Evolutionary conservation across 2,113 vertebrate species (phyloP), one percentile per base, ranked within the genome.

Genomic region (Saguinus midas): DNA sequence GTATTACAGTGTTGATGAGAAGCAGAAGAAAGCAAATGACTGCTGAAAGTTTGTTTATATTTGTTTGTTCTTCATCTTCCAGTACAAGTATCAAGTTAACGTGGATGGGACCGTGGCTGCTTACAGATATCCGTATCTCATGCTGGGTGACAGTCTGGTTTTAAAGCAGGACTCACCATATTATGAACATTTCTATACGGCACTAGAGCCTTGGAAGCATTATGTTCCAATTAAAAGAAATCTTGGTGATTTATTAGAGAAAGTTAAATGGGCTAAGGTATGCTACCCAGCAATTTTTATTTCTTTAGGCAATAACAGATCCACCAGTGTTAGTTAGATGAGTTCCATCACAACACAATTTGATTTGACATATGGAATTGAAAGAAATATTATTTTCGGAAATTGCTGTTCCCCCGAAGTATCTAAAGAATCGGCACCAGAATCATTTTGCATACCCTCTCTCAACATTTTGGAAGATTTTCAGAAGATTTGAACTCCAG

Each of bases 71-170:
- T 97, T 93, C 78, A 92, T 5, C 0, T 80, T 96, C 66, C 43
- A 99, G 99, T 99, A 99, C 97, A 99, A 99, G 97, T 99, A 99
- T 97, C 99, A 99, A 97, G 99, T 99, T 98, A 99, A 99, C 4
- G 97, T 99, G 90, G 99, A 99, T 0, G 99, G 99, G 1, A 99
- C 99, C 0, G 99, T 99, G 95, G 99, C 99, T n/a, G 99, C 99
- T 0, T 99, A 99, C 81, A 98, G 99, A 90, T 99, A 99, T 86
- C 99, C 99, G 0, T 99, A 99, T 97, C 99, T 99, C 90, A 98
- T 99, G 99, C 98, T 99, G 68, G 99, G 99, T 0, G 98, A 99
- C 98, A 99, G 99, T 83, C 98, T 99, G 93, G 99, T 99, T 45
- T 96, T 99, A 96, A 99, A 99, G 97, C 99, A 99, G 98, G 99